A percentile compares a stretch with the other conserved stretches of the same genome.
These are phyloP conservation scores for Pseudomyrmex pallidus DNA, from an alignment of 1,140 invertebrate species.

Conservation along the genomic window DNA sequence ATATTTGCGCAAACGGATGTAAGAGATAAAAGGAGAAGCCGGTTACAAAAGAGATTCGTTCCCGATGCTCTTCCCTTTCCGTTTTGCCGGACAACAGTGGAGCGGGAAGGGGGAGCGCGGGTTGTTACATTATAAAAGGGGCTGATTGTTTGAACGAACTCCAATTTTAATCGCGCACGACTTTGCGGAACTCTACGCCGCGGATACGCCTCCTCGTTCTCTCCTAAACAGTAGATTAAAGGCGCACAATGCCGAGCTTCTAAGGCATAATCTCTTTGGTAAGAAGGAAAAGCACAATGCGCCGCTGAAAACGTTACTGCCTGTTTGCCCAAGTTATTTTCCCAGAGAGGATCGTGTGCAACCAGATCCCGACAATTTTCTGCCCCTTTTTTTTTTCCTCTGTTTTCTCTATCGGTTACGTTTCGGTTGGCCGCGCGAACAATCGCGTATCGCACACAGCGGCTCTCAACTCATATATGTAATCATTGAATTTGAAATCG, in stretches of 20 bases:
- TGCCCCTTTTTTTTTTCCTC: not conserved
- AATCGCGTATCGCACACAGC: slow-evolving; percentile 27
- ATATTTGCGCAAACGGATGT: slow-evolving; percentile 32
- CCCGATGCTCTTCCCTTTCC: not conserved
- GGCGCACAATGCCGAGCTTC: slow-evolving; percentile 14
- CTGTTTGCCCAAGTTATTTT: slow-evolving; percentile 52
- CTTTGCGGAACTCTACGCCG: slow-evolving; percentile 14
- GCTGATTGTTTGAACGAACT: slow-evolving; percentile 47
- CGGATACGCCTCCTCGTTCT: not conserved
- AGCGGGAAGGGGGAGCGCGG: not conserved
- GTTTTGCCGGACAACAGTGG: not conserved
- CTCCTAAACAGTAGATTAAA: slow-evolving; percentile 48
- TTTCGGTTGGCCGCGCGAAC: slow-evolving; percentile 52
- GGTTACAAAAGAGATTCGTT: slow-evolving; percentile 24
- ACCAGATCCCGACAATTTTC: slow-evolving; percentile 54
- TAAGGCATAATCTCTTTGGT: slow-evolving; percentile 32
- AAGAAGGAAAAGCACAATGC: slow-evolving; percentile 31
- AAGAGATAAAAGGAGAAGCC: slow-evolving; percentile 32
- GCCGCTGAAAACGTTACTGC: slow-evolving; percentile 33
- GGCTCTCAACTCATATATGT: slow-evolving; percentile 16
- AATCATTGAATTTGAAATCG: not conserved
- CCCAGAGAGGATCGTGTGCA: slow-evolving; percentile 32
- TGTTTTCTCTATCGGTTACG: slow-evolving; percentile 45
- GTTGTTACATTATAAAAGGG: slow-evolving; percentile 43
- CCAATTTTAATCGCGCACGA: slow-evolving; percentile 45